phyloP scores from a whole-genome alignment of 2,113 vertebrate species.

The Carlito syrichta region DNA sequence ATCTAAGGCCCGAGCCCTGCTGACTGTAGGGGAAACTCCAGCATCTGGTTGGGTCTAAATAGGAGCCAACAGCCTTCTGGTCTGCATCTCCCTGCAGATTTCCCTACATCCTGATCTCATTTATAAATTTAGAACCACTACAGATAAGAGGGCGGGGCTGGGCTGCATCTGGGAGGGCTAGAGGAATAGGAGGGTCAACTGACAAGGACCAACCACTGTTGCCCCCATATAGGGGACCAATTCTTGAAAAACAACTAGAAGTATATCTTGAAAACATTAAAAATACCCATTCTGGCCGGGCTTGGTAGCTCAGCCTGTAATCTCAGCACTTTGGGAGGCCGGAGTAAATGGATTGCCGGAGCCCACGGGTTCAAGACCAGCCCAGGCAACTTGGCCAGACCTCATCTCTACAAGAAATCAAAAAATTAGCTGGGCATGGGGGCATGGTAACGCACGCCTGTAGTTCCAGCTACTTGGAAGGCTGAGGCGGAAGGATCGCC shows the following conservation, averaged over 20 bases:
- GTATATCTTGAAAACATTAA: not conserved
- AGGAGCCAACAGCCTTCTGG: constrained; percentile 68
- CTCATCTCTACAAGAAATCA: no score
- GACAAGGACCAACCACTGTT: not conserved
- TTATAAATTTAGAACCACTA: not conserved
- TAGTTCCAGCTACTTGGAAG: no score
- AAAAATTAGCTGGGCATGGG: no score
- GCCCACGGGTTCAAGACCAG: no score
- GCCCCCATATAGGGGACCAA: not conserved
- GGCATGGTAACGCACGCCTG: no score
- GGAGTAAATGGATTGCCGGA: no score
- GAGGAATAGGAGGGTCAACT: not conserved
- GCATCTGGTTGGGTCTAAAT: constrained; percentile 66
- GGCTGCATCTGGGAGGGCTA: not conserved
- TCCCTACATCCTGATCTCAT: not conserved
- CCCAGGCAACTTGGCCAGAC: no score
- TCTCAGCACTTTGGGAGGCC: no score
- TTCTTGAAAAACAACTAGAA: not conserved
- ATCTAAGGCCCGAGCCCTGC: not conserved
- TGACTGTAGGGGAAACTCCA: rapidly evolving
- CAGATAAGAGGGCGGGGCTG: not conserved
- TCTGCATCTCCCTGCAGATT: constrained; percentile 12
- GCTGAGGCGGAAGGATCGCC: no score
- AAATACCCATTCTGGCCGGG: not conserved
- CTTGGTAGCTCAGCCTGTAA: no score